phyloP scores from a whole-genome alignment of 1,140 invertebrate genomes.

The Doryteuthis pealeii region DNA sequence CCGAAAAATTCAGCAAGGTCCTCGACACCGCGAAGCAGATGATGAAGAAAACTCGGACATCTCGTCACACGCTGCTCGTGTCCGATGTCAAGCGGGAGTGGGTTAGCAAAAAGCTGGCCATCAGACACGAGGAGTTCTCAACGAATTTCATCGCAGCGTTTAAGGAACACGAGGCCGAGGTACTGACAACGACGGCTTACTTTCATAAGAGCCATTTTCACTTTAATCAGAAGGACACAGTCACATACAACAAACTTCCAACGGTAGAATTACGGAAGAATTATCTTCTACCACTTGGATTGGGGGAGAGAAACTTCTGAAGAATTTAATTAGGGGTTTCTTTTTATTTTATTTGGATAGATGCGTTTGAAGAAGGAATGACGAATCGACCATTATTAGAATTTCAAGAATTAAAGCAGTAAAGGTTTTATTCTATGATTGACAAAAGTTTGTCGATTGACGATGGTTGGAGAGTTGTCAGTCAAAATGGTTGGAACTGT shows the following conservation, averaged over 20 bases:
- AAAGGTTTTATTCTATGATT: no score
- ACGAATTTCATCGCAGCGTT: conserved; percentile 53
- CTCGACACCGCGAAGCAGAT: conserved; percentile 44
- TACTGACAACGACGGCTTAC: conserved; percentile 52
- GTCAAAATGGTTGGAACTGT: no score
- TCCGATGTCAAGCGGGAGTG: conserved; percentile 54
- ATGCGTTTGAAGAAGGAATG: no score
- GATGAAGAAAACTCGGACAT: conserved; percentile 45
- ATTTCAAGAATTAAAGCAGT: no score
- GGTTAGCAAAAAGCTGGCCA: conserved; percentile 42
- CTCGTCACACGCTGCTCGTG: conserved; percentile 42
- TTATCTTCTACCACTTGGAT: conserved; percentile 49
- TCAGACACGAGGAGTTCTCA: conserved; percentile 49
- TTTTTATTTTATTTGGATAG: no score
- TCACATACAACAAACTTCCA: conserved; percentile 46
- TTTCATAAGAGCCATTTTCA: conserved; percentile 56
- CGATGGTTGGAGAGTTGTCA: no score
- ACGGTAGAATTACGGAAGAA: conserved; percentile 46
- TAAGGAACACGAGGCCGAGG: conserved; percentile 51
- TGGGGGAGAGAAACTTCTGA: conserved; percentile 24
- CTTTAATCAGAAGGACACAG: conserved; percentile 52
- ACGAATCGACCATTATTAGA: no score
- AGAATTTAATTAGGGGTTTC: background rate
- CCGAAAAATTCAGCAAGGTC: conserved; percentile 36
- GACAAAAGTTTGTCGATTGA: no score